Percentiles rank a stretch among this genome's conserved stretches.
phyloP scores from a whole-genome alignment of 2,113 vertebrate species.

The Cynoglossus semilaevis region DNA sequence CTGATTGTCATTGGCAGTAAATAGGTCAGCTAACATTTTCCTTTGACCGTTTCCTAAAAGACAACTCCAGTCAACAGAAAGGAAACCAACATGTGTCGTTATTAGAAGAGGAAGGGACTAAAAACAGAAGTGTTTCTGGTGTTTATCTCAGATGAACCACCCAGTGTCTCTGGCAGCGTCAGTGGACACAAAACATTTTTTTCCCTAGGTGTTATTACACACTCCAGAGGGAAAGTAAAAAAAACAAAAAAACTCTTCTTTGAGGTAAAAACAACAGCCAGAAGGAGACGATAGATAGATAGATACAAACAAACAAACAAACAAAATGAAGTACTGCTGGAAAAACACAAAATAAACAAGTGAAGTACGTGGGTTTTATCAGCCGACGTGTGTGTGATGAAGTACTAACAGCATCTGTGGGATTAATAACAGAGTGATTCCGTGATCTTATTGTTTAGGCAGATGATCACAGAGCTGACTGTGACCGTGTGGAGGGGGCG shows the following conservation, averaged over 20 bases:
- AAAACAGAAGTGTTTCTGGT: conserved; percentile 37
- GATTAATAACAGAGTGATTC: conserved; percentile 11
- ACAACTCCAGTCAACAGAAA: conserved; percentile 14
- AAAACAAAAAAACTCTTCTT: too few relatives aligned
- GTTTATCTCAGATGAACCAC: conserved; percentile 43
- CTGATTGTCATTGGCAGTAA: conserved; percentile 29
- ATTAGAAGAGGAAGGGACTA: conserved; percentile 32
- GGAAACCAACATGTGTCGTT: conserved; percentile 22
- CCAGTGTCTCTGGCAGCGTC: conserved; percentile 31
- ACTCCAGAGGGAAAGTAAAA: neutral
- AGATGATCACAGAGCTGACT: conserved; percentile 23
- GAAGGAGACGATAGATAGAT: too few relatives aligned
- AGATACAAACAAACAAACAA: neutral
- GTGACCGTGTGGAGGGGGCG: conserved; percentile 25
- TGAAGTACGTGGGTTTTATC: too few relatives aligned
- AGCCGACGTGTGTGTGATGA: neutral
- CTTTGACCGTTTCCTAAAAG: conserved; percentile 26
- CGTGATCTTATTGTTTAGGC: neutral
- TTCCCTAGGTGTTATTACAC: neutral
- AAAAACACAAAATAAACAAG: too few relatives aligned
- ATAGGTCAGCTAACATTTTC: conserved; percentile 17
- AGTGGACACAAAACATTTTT: conserved; percentile 8
- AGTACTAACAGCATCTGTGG: neutral
- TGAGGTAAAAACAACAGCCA: neutral
- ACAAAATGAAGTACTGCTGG: too few relatives aligned